Percentiles rank a stretch among this genome's conserved stretches.
phyloP scores from a whole-genome alignment of 2,888 invertebrate species.

The Gymnocheta viridis region DNA sequence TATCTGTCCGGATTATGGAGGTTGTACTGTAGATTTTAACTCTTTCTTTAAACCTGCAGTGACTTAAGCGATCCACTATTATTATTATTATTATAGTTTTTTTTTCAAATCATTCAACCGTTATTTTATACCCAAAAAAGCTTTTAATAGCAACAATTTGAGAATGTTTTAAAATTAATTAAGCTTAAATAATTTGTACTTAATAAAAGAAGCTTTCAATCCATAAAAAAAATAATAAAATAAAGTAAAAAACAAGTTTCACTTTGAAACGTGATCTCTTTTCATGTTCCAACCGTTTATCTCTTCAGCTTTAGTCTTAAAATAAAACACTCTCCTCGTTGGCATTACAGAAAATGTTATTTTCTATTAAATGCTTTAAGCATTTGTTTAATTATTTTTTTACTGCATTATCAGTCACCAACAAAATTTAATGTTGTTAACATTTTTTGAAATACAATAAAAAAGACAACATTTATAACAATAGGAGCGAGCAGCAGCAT shows the following conservation, averaged over 20 bases:
- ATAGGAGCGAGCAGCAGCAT: not conserved
- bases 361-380: constrained; percentile 40
- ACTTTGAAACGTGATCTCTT: constrained; percentile 7
- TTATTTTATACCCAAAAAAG: not conserved
- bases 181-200: not conserved
- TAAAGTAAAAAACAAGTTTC: not conserved
- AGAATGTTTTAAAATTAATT: not conserved
- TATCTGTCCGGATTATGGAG: too few relatives aligned
- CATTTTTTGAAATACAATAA: constrained; percentile 38
- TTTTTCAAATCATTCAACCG: not conserved
- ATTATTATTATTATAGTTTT: too few relatives aligned
- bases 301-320: constrained; percentile 17
- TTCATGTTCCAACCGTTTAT: not conserved
- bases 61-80: too few relatives aligned
- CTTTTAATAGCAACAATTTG: not conserved
- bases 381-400: constrained; percentile 56
- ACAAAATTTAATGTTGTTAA: constrained; percentile 53
- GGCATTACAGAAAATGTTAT: constrained; percentile 55
- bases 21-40: too few relatives aligned
- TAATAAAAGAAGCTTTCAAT: not conserved
- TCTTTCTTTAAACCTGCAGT: too few relatives aligned
- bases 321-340: constrained; percentile 50
- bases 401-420: constrained; percentile 39
- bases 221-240: not conserved
- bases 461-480: not conserved